These are phyloP conservation scores for Guaruba guarouba DNA, from an alignment of 2,113 vertebrate species.

Conservation along the genomic window DNA sequence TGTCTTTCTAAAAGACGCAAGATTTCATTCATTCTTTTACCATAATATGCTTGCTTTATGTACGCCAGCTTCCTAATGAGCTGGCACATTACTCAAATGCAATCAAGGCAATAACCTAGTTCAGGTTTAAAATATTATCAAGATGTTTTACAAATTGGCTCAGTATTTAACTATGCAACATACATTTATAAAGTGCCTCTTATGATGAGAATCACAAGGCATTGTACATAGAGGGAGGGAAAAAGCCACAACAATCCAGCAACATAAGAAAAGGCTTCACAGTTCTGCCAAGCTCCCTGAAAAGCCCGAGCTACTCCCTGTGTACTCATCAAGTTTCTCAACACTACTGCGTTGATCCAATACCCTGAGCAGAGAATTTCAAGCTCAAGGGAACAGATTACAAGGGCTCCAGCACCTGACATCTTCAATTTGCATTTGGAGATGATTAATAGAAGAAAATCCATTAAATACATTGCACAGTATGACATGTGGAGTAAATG, in stretches of 20 bases:
- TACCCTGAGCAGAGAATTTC: background rate
- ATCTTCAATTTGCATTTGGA: constrained; percentile 28
- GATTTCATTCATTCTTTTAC: background rate
- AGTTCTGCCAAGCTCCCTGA: background rate
- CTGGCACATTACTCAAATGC: constrained; percentile 48
- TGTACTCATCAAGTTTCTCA: background rate
- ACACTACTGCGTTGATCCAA: background rate
- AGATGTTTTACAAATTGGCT: constrained; percentile 38
- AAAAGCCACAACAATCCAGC: background rate
- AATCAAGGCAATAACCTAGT: constrained; percentile 62
- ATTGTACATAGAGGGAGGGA: background rate
- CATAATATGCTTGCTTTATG: background rate
- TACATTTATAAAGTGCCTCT: background rate
- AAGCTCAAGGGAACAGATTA: background rate
- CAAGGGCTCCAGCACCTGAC: background rate
- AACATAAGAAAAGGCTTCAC: background rate
- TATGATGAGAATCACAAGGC: background rate
- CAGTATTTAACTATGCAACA: constrained; percentile 3
- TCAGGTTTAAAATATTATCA: constrained; percentile 31
- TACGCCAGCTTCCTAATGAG: constrained; percentile 32
- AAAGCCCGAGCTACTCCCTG: background rate
- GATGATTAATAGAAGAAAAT: constrained; percentile 10
- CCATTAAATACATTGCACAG: background rate
- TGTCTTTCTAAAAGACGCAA: background rate
- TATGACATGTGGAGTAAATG: background rate